Percentiles rank a stretch among this genome's conserved stretches.
Conservation (phyloP, 2,113 vertebrate species). For the Athene noctua region DNA sequence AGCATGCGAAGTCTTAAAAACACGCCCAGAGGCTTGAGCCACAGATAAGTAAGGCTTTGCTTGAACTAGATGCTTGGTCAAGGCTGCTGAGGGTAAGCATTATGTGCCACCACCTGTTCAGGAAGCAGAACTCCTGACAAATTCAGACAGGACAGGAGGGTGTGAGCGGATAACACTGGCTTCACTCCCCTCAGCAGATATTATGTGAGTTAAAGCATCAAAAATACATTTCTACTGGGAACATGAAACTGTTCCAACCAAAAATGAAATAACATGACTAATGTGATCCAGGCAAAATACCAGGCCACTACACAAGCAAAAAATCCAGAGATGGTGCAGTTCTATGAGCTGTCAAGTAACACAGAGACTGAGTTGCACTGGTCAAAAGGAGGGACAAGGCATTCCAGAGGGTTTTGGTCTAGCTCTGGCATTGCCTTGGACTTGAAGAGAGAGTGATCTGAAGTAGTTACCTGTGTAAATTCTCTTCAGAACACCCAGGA, state of each 20-base stretch:
- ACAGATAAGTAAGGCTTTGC: not conserved
- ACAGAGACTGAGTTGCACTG: not conserved
- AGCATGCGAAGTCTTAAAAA: not conserved
- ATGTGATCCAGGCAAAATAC: not conserved
- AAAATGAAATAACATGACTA: not conserved
- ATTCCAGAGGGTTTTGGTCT: not conserved
- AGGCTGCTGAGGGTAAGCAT: not conserved
- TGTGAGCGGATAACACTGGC: not conserved
- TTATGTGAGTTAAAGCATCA: not conserved
- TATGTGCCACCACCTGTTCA: not conserved
- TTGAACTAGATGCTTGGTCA: not conserved
- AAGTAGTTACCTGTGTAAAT: constrained; percentile 84
- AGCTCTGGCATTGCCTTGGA: not conserved
- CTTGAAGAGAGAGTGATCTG: not conserved
- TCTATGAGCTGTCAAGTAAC: not conserved
- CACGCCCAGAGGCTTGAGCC: not conserved
- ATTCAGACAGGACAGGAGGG: not conserved
- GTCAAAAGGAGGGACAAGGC: not conserved
- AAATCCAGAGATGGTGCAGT: not conserved
- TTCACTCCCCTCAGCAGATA: not conserved
- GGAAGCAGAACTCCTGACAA: not conserved
- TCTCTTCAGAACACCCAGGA: constrained; percentile 78
- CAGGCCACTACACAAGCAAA: not conserved
- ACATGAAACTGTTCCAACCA: not conserved
- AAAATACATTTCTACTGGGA: not conserved